A percentile compares a stretch with the other conserved stretches of the same genome.
Evolutionary conservation across 1,140 invertebrate genomes (phyloP).

Genomic region (Drosophila dunni): DNA sequence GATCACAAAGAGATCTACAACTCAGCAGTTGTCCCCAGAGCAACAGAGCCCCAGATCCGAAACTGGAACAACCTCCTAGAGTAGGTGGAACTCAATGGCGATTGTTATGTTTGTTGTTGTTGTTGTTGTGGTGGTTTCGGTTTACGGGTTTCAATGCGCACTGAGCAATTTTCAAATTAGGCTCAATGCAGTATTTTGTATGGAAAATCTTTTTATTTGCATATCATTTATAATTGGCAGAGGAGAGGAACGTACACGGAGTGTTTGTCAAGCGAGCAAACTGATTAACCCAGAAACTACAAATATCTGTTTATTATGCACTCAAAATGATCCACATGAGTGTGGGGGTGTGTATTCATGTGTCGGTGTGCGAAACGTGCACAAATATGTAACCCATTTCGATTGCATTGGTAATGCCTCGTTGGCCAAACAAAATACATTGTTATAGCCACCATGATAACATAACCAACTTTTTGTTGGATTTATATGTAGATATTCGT

Average conservation of each 20-base stretch:
- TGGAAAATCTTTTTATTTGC: conserved; percentile 68
- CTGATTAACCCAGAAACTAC: conserved; percentile 68
- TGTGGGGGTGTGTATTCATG: conserved; percentile 10
- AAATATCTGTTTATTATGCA: conserved; percentile 14
- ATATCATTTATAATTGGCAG: conserved; percentile 40
- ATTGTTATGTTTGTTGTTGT: conserved; percentile 16
- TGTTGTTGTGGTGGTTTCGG: conserved; percentile 57
- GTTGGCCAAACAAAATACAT: conserved; percentile 3
- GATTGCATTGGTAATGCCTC: conserved; percentile 12
- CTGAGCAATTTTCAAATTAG: conserved; percentile 79
- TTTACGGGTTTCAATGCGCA: conserved; percentile 54
- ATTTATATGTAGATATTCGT: background rate
- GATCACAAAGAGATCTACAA: conserved; percentile 39
- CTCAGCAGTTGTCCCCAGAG: background rate
- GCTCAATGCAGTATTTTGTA: conserved; percentile 64
- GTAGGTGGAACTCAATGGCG: conserved; percentile 34
- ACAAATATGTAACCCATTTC: conserved; percentile 54
- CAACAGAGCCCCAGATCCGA: background rate
- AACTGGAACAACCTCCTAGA: conserved; percentile 27
- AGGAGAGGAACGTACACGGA: background rate
- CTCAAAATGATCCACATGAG: background rate
- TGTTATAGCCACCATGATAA: conserved; percentile 2
- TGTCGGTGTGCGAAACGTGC: conserved; percentile 45
- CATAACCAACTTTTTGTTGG: conserved; percentile 5
- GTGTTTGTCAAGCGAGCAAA: conserved; percentile 23